These are phyloP conservation scores for Trogon melanurus DNA, from an alignment of 2,113 vertebrate species.

Conservation along the genomic window DNA sequence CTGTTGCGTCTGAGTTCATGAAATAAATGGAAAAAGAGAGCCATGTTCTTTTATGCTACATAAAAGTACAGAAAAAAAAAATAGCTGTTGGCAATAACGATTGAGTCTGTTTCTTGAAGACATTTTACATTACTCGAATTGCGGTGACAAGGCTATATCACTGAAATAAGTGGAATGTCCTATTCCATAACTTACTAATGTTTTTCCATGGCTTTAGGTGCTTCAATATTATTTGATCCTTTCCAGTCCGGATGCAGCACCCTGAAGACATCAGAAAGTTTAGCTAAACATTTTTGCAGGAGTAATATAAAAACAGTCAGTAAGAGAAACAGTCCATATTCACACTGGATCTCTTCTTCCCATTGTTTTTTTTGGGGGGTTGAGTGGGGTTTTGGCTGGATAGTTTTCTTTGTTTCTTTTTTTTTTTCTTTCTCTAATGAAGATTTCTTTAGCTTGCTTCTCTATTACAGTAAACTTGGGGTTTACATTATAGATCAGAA, in stretches of 20 bases:
- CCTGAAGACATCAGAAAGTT: background rate
- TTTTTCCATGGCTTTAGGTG: background rate
- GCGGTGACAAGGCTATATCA: background rate
- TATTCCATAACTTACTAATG: background rate
- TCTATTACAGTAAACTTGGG: background rate
- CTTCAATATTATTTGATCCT: background rate
- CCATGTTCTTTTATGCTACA: background rate
- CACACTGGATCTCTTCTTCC: background rate
- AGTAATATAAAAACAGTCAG: background rate
- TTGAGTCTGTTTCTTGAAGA: background rate
- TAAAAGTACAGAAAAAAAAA: background rate
- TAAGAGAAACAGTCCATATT: background rate
- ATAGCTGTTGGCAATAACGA: background rate
- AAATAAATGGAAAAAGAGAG: background rate
- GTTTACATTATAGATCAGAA: background rate
- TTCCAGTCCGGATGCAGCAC: rapidly evolving
- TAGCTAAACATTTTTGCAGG: background rate
- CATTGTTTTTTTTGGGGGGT: background rate
- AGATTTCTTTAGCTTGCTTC: background rate
- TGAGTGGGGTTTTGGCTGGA: background rate
- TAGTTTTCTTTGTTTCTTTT: background rate
- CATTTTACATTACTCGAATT: background rate
- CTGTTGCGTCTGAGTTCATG: background rate
- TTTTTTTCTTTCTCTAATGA: background rate
- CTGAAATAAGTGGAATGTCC: background rate